A percentile compares a stretch with the other conserved stretches of the same genome.
Evolutionary conservation across 2,888 invertebrate genomes (phyloP).

Genomic region (Capitulum mitella): DNA sequence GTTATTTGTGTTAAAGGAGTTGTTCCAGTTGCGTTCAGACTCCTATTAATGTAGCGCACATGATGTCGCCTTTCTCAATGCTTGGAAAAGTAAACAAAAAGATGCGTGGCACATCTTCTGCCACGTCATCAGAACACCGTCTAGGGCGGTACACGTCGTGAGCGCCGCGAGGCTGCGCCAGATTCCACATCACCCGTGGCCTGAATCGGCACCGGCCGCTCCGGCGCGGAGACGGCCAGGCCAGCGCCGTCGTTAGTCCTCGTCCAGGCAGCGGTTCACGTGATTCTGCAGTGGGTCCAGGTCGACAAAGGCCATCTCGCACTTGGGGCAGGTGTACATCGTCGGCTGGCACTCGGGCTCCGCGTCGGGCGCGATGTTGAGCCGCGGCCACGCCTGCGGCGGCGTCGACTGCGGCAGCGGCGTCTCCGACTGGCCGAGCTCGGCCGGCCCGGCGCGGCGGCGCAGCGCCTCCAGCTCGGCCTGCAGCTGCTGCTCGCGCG

Average conservation of each 20-base stretch:
- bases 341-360: neutral
- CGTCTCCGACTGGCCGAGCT: neutral
- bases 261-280: constrained; percentile 19
- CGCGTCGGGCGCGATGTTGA: neutral
- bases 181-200: too few relatives aligned
- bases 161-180: too few relatives aligned
- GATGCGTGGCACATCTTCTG: too few relatives aligned
- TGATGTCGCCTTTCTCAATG: too few relatives aligned
- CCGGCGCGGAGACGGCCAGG: too few relatives aligned
- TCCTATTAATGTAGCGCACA: too few relatives aligned
- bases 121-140: too few relatives aligned
- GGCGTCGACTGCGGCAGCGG: neutral
- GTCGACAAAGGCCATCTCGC: constrained; percentile 11
- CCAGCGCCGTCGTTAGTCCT: constrained; percentile 76
- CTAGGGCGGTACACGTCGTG: too few relatives aligned
- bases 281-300: neutral
- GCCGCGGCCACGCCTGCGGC: neutral
- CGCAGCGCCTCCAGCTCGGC: neutral
- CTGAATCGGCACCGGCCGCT: too few relatives aligned
- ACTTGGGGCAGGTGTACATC: constrained; percentile 18
- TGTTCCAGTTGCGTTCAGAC: too few relatives aligned
- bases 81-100: too few relatives aligned
- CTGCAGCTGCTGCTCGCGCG: neutral
- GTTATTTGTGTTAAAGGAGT: too few relatives aligned
- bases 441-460: neutral